Evolutionary conservation across 2,888 invertebrate species (phyloP), one percentile per base, ranked within the genome.

Genomic region (Aleiodes alternator): DNA sequence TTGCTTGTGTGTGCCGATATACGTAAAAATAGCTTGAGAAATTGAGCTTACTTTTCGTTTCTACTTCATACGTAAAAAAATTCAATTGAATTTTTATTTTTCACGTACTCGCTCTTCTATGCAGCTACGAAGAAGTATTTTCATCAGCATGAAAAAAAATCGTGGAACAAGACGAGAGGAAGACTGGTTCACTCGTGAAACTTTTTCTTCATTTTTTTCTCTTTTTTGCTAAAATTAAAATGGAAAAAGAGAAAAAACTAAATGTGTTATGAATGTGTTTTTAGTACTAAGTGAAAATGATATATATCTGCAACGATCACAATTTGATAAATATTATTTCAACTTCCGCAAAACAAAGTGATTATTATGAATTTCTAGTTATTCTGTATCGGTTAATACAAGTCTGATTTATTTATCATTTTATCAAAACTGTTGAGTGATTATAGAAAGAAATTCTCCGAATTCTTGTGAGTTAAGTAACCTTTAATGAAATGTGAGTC

Each of bases 1-100:
- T 57, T 56, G 64, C 66, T 56, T 59, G 73, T 75, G 31, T 72
- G 69, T 72, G 34, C 34, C 75, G 12, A 64, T 53, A 55, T 66
- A 73, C 77, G 75, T 77, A 75, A 73, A 77, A 79, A 61, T 61
- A 61, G 61, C 61, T n/a, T 8, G 16, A 64, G 14, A 64, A 64
- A 16, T 64, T 48, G 16, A 29, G 43, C 64, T 43, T 64, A 64
- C 34, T 64, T 64, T 43, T 16, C 43, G n/a, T 14, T 64, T 12
- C 43, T 43, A 8, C 48, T 16, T 43, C 64, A 14, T 23, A 56
- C 8, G 11, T 11, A 64, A 64, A 64, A 64, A 43, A 64, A 11
- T 48, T 12, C 64, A 48, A 64, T 64, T 48, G 64, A 48, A 64
- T 64, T 64, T 48, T 64, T 48, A 64, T 64, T 64, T 43, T 64